phyloP scores from a whole-genome alignment of 2,113 vertebrate genomes.

The Callipepla californica region DNA sequence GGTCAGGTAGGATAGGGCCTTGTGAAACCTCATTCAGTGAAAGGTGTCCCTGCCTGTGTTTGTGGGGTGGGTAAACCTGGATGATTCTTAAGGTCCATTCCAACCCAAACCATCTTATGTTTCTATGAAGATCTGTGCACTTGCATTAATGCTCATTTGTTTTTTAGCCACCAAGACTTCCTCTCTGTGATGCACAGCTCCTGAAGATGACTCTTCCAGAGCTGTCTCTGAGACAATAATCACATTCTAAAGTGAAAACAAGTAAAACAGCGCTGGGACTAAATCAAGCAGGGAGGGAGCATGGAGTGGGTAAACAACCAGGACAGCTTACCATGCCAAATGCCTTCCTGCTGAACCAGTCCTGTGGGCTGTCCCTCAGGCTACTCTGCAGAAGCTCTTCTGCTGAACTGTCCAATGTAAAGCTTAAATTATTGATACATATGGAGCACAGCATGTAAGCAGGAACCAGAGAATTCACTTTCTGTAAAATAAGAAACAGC shows the following conservation, averaged over 20 bases:
- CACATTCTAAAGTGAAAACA: background rate
- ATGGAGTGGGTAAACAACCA: slow-evolving; percentile 31
- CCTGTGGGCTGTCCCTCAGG: slow-evolving; percentile 33
- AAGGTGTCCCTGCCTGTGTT: background rate
- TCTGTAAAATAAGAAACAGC: background rate
- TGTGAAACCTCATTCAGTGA: background rate
- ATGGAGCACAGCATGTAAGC: background rate
- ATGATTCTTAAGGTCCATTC: background rate
- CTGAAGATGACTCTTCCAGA: background rate
- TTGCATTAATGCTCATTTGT: background rate
- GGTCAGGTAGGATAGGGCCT: background rate
- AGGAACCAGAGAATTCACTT: background rate
- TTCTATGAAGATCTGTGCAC: background rate
- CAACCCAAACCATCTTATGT: background rate
- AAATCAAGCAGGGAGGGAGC: background rate
- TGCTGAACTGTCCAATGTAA: background rate
- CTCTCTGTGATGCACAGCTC: background rate
- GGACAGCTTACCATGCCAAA: slow-evolving; percentile 9
- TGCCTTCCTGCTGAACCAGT: slow-evolving; percentile 55
- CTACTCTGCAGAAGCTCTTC: background rate
- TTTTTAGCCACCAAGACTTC: background rate
- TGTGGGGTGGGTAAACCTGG: background rate
- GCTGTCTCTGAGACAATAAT: background rate
- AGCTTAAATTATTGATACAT: slow-evolving; percentile 49
- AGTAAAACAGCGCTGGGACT: background rate